Conservation (phyloP, 2,113 vertebrate genomes). For the Dendrocopos noguchii region DNA sequence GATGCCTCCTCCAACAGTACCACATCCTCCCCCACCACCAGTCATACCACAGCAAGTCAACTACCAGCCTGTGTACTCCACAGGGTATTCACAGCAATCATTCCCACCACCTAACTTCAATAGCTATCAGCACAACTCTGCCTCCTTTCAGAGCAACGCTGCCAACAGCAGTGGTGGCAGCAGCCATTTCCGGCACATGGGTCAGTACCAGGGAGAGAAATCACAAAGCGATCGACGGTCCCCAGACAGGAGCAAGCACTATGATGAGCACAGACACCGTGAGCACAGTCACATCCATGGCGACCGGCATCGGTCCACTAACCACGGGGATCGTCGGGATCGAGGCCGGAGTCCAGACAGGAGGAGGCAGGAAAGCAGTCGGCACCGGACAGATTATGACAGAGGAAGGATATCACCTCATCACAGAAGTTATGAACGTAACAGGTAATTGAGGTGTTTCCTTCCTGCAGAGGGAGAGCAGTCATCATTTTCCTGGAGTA, state of each 20-base stretch:
- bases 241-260: slow-evolving; percentile 86
- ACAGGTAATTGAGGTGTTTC: slow-evolving; percentile 77
- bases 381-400: slow-evolving; percentile 87
- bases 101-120: slow-evolving; percentile 84
- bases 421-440: slow-evolving; percentile 88
- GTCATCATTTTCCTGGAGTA: accelerated
- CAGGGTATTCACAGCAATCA: slow-evolving; percentile 84
- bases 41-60: slow-evolving; percentile 84
- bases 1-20: slow-evolving; percentile 83
- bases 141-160: slow-evolving; percentile 71
- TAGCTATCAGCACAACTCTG: slow-evolving; percentile 78
- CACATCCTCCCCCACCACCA: slow-evolving; percentile 80
- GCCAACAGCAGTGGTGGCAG: slow-evolving; percentile 49
- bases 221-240: slow-evolving; percentile 77
- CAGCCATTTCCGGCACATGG: slow-evolving; percentile 80
- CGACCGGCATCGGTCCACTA: slow-evolving; percentile 82
- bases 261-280: slow-evolving; percentile 85
- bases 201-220: slow-evolving; percentile 86
- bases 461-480: background rate
- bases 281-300: slow-evolving; percentile 80
- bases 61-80: slow-evolving; percentile 86
- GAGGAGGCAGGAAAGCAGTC: slow-evolving; percentile 78
- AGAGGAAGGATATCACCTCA: slow-evolving; percentile 82
- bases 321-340: slow-evolving; percentile 83
- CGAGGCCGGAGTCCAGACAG: slow-evolving; percentile 87